A percentile compares a stretch with the other conserved stretches of the same genome.
Conservation (phyloP, 1,140 invertebrate genomes). For the Platorchestia sp. region DNA sequence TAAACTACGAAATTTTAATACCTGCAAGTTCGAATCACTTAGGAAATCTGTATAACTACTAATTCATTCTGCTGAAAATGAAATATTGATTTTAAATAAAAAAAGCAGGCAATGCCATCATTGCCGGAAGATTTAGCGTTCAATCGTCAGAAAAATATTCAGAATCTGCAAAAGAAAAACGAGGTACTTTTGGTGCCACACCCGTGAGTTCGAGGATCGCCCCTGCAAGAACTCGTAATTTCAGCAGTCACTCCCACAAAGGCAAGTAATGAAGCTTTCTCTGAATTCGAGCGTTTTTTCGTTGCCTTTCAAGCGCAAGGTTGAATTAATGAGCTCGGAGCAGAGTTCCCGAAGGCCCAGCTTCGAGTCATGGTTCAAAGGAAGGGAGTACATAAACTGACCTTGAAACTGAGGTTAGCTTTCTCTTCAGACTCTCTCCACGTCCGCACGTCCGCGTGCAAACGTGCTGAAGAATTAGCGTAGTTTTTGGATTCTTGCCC, state of each 20-base stretch:
- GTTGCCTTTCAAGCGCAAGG: conserved; percentile 5
- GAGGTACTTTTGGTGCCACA: background rate
- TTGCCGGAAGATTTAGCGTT: background rate
- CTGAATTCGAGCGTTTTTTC: background rate
- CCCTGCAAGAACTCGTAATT: background rate
- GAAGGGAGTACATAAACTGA: conserved; percentile 19
- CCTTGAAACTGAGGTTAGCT: conserved; percentile 37
- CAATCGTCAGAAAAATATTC: background rate
- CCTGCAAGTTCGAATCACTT: background rate
- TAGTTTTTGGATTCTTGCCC: background rate
- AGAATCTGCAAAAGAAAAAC: background rate
- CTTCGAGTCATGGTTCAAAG: conserved; percentile 17
- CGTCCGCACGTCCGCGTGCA: background rate
- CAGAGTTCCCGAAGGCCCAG: background rate
- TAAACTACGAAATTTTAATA: no score
- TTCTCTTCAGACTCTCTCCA: conserved; percentile 14
- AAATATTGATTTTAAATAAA: background rate
- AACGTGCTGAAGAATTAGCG: background rate
- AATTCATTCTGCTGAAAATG: no score
- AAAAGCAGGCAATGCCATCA: background rate
- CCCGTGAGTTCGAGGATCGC: background rate
- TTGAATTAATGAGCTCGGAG: conserved; percentile 21
- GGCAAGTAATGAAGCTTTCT: background rate
- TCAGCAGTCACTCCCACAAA: background rate
- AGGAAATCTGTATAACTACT: no score